Evolutionary conservation across 1,140 invertebrate genomes (phyloP).

Genomic region (Mylabris phalerata): DNA sequence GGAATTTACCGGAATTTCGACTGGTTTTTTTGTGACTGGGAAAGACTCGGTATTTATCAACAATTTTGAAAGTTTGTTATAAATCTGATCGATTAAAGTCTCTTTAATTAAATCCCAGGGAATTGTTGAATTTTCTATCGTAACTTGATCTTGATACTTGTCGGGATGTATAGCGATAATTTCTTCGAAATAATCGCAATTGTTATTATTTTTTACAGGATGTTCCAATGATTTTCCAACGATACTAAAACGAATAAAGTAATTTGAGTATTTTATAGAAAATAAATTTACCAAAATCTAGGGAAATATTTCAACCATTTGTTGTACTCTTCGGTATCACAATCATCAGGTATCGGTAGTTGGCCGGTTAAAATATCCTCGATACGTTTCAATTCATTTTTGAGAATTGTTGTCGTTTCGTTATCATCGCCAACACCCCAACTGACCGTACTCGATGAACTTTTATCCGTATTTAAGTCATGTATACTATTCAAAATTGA

Average conservation of each 20-base stretch:
- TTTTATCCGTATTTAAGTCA: conserved; percentile 9
- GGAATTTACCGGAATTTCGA: neutral
- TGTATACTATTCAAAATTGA: neutral
- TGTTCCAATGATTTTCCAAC: conserved; percentile 1
- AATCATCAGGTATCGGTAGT: conserved; percentile 22
- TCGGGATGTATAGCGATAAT: conserved; percentile 12
- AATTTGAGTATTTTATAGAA: neutral
- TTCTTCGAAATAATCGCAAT: conserved; percentile 8
- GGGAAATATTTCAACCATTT: conserved; percentile 32
- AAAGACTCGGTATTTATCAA: neutral
- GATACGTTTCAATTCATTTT: conserved; percentile 28
- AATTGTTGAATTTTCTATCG: neutral
- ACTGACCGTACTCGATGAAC: conserved; percentile 33
- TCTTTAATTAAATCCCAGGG: conserved; percentile 9
- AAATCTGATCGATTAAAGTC: conserved; percentile 9
- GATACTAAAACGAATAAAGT: conserved; percentile 10
- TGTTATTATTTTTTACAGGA: no score
- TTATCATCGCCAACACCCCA: conserved; percentile 31
- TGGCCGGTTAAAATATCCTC: conserved; percentile 26
- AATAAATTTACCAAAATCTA: conserved; percentile 20
- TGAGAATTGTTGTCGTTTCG: conserved; percentile 25
- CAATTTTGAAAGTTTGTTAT: conserved; percentile 6
- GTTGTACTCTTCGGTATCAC: conserved; percentile 28
- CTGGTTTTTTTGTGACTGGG: neutral
- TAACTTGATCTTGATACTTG: conserved; percentile 2